Base-by-base conservation (phyloP, 2,797 vertebrate genomes). In the Fistularia tabacaria region DNA sequence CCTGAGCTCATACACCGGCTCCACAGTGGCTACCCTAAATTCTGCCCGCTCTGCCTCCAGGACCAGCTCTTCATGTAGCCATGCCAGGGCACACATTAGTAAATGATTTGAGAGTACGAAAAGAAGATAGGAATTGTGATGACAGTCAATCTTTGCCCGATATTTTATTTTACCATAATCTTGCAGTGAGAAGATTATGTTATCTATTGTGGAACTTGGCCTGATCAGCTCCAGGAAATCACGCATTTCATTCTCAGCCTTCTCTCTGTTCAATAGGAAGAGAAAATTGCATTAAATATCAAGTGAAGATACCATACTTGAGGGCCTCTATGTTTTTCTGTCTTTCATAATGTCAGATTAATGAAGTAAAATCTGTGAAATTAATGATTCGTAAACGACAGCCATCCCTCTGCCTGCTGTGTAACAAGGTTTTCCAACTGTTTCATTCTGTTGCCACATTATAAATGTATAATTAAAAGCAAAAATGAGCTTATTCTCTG, bases 1-100 rank as follows among this genome's bases (percentile, higher is more conserved):
- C 74, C 71, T 90, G 36, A 98, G 85, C 62, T 93, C 92, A 86
- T 87, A 87, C 76, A 95, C 46, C 46, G 94, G 93, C 69, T 76
- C 80, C 37, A 96, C 86, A 11, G 92, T 86, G 51, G 85, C 83
- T 52, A 59, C 72, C 71, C 80, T 81, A 74, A 93, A 93, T 0
- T 40, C 36, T 42, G 88, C 83, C 63, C 77, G 59, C 15, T 94
- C 92, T 59, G 77, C 83, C 64, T 90, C 81, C 57, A 98, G 83
- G 48, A 76, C 71, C 64, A 80, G 63, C 36, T 86, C 96, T 98
- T 62, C 50, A 64, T 40, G 59, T 13, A 62, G 8, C 62, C 36
- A 61, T 39, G 63, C 51, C 73, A 53, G 11, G n/a, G 59, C 25
- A 54, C 37, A 60, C 44, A 43, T 64, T 41, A 43, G 37, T n/a